Percentiles rank a stretch among this genome's conserved stretches.
These are phyloP conservation scores for Petrocephalus sullivani DNA, from an alignment of 2,797 vertebrate species.

Conservation along the genomic window DNA sequence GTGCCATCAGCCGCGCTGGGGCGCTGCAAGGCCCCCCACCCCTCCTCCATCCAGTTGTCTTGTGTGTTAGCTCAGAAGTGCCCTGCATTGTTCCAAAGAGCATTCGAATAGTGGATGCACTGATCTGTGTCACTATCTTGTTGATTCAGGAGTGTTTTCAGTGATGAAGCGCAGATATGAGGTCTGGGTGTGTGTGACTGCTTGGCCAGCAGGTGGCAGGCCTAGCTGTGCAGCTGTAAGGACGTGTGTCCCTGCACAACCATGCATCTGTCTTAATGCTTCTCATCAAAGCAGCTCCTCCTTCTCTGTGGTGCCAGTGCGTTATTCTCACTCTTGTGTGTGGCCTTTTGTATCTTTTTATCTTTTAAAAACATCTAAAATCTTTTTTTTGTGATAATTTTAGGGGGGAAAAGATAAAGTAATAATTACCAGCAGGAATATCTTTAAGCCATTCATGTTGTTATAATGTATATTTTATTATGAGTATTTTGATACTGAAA, in stretches of 20 bases:
- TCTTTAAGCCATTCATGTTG: conserved; percentile 57
- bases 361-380: neutral
- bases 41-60: neutral
- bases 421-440: conserved; percentile 60
- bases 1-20: neutral
- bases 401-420: conserved; percentile 40
- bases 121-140: neutral
- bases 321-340: conserved; percentile 32
- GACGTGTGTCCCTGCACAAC: neutral
- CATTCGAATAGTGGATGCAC: neutral
- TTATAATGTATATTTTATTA: conserved; percentile 34
- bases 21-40: neutral
- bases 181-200: neutral
- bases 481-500: conserved; percentile 42
- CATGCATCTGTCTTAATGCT: neutral
- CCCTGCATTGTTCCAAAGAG: neutral
- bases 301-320: conserved; percentile 25
- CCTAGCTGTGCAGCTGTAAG: neutral
- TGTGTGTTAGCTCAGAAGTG: neutral
- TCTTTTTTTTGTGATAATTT: conserved; percentile 36
- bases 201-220: neutral
- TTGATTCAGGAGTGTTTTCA: conserved; percentile 7
- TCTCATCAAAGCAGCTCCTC: neutral
- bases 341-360: conserved; percentile 28
- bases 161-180: neutral